Evolutionary conservation across 2,797 vertebrate species (phyloP), one percentile per base, ranked within the genome.

Genomic region (Halcyon leucocephala): DNA sequence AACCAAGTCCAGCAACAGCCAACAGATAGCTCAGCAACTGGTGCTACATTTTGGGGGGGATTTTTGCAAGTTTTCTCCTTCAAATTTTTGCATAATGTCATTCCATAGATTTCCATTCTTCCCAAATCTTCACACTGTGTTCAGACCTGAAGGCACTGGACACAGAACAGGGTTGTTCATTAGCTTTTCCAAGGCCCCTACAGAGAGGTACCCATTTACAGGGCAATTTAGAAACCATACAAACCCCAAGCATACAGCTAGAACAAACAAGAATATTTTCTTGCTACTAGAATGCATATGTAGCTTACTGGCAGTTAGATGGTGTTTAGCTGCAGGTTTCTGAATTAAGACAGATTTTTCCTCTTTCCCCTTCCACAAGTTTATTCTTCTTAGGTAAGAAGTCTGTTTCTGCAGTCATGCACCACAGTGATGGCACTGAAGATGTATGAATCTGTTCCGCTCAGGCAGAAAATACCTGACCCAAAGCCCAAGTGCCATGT

Each of bases 1-100:
- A 26, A 82, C 25, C 9, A 78, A 92, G 8, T 60, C 20, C 39
- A 79, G 44, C 66, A 54, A 21, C 31, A 89, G 52, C 17, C 8
- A 70, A 66, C 10, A 41, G 13, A 61, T 16, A 29, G 28, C 20
- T 71, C 49, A 74, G 69, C 7, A 62, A 80, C 10, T 12, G 14
- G 25, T 6, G 76, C 15, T n/a, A 42, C 0, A 0, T 14, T 57
- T 5, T 7, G 9, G 10, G 35, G 16, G 2, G 17, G 16, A 10
- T 55, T 69, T 60, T 35, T 41, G 2, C 12, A 78, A 58, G 25
- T 66, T 71, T 67, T 79, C 25, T 31, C 42, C 49, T 77, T 42
- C 29, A 10, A 78, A 51, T 9, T 72, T 69, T 5, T 48, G 29
- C 8, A 2, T n/a, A 54, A 51, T 22, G 24, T 44, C 4, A 29